Evolutionary conservation across 2,113 vertebrate genomes (phyloP), one percentile per base, ranked within the genome.

Genomic region (Ariopsis seemanni): DNA sequence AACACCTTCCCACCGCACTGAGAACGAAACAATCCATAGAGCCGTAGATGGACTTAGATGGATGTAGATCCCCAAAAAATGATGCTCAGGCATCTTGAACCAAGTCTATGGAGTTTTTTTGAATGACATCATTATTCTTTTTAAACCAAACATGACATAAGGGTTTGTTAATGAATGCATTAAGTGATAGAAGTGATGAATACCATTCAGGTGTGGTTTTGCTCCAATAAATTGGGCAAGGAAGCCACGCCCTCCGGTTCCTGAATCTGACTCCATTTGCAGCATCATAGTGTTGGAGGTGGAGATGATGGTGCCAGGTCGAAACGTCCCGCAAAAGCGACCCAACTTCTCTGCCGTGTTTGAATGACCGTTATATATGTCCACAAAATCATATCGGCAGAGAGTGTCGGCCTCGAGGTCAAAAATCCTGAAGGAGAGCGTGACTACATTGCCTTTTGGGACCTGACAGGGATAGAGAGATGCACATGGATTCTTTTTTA

Each of bases 291-390:
- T 95, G 92, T 96, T 95, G 89, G 96, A 93, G 8, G 97, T 96
- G 25, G 96, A 96, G 72, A 97, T 96, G 1, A 98, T 87, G 12
- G 95, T 83, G 0, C 97, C 97, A 0, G 97, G 97, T 2, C 97
- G 93, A 92, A 97, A 97, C 0, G 97, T 97, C 82, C 97, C 97
- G 12, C 97, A 98, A 89, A 97, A 97, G 0, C 96, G 96, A 0
- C 97, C 97, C 17, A 98, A 94, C 77, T 96, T 95, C 91, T 97
- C 96, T 50, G 94, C 93, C 1, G 93, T 91, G 80, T 94, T 92
- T 53, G 95, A 92, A 78, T 94, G 91, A 12, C 97, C 96, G 0
- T 96, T 97, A 91, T 96, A 97, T n/a, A 97, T 92, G 25, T 97
- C 96, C 89, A 98, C 92, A 84, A 94, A 96, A 89, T 98, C 97